phyloP scores from a whole-genome alignment of 2,797 vertebrate species.

The Botia almorhae region DNA sequence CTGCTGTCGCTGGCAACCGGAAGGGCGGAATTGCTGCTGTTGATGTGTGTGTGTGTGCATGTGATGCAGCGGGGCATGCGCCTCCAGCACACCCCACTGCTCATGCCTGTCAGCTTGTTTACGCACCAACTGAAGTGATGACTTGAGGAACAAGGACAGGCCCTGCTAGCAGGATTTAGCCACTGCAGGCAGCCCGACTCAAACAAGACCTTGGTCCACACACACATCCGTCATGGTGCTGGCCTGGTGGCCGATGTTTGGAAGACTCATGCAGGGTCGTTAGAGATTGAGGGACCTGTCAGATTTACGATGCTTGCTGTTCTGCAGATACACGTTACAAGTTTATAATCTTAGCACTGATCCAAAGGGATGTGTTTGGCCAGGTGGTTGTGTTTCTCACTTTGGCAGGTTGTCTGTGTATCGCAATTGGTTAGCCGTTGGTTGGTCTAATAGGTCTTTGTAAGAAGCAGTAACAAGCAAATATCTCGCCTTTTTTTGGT shows the following conservation, averaged over 20 bases:
- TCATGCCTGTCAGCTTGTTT: slow-evolving; percentile 58
- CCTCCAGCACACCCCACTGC: slow-evolving; percentile 45
- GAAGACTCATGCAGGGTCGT: slow-evolving; percentile 43
- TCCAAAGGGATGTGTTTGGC: slow-evolving; percentile 3
- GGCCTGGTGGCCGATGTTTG: slow-evolving; percentile 37
- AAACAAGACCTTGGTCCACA: slow-evolving; percentile 31
- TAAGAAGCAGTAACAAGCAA: neutral
- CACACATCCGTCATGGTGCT: slow-evolving; percentile 51
- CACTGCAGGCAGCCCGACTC: slow-evolving; percentile 46
- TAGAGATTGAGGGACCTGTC: slow-evolving; percentile 58
- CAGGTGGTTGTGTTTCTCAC: slow-evolving; percentile 13
- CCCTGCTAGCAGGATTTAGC: slow-evolving; percentile 46
- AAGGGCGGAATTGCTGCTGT: slow-evolving; percentile 41
- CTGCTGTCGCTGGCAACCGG: slow-evolving; percentile 41
- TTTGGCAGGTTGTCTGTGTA: slow-evolving; percentile 2
- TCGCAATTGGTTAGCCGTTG: neutral
- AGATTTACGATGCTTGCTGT: slow-evolving; percentile 31
- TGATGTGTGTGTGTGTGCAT: slow-evolving; percentile 20
- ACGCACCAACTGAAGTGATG: slow-evolving; percentile 54
- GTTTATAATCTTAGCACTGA: slow-evolving; percentile 40
- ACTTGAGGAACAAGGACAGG: slow-evolving; percentile 59
- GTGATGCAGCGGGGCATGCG: slow-evolving; percentile 46
- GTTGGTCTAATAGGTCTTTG: slow-evolving; percentile 7
- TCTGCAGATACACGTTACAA: slow-evolving; percentile 33
- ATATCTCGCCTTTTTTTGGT: neutral